Base-by-base conservation (phyloP, 2,888 invertebrate genomes). In the Serripes groenlandicus region DNA sequence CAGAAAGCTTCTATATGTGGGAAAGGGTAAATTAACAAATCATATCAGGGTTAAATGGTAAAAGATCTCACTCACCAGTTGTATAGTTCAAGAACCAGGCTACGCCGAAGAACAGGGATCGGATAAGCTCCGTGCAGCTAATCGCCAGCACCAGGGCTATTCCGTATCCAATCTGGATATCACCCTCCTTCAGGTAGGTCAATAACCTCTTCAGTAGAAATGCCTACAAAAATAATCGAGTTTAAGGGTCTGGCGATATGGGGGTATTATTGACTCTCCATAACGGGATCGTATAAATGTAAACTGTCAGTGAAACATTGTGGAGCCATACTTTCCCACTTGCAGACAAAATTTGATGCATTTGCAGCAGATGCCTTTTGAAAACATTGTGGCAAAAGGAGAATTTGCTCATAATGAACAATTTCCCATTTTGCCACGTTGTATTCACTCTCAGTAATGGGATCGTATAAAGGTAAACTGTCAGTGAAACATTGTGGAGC, bases 41-140 rank as follows among this genome's bases (percentile, higher is more conserved):
- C n/a, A n/a, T n/a, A n/a, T n/a, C n/a, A n/a, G n/a, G n/a, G n/a
- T n/a, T n/a, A n/a, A n/a, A n/a, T n/a, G n/a, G n/a, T n/a, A n/a
- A n/a, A n/a, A n/a, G n/a, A n/a, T n/a, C n/a, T n/a, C n/a, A n/a
- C 42, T 32, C 60, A 93, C 93, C 93, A 80, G 92, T 93, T 62
- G 94, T 94, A 84, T 95, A 95, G 89, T 95, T 96, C 58, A 95
- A 92, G 60, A 95, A 95, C 95, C 96, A 96, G 62, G 95, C 94
- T 89, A 95, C 92, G 18, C 95, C 95, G 75, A 95, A 95, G 71
- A 95, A 93, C 21, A 95, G 87, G 18, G 95, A 94, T 56, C 96
- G 94, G 3, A 94, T 72, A 35, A 95, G 81, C 90, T 96, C 96
- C 66, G 95, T 94, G 0, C 94, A 34, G 21, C 94, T 92, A 37